Evolutionary conservation across 2,888 invertebrate genomes (phyloP).

Genomic region (Hydraecia micacea): DNA sequence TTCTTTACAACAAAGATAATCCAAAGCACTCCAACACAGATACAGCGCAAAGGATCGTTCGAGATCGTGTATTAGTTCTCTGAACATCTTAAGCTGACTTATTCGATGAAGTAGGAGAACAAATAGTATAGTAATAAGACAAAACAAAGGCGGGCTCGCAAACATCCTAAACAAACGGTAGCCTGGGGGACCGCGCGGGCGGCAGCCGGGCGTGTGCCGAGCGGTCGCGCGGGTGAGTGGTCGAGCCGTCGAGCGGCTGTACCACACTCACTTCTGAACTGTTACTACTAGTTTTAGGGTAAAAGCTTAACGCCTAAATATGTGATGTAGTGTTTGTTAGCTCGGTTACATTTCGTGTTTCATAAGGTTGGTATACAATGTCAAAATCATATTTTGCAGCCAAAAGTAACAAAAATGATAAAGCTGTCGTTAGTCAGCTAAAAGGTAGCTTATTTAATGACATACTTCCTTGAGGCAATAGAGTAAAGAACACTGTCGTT

Average conservation of each 20-base stretch:
- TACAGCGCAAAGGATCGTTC: constrained; percentile 50
- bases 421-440: not conserved
- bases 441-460: not conserved
- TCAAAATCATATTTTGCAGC: not conserved
- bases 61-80: constrained; percentile 61
- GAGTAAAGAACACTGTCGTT: constrained; percentile 13
- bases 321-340: not conserved
- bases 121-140: constrained; percentile 69
- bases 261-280: constrained; percentile 3
- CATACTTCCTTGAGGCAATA: not conserved
- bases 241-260: not conserved
- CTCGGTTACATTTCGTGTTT: not conserved
- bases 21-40: constrained; percentile 33
- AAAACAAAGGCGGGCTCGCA: constrained; percentile 69
- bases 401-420: not conserved
- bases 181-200: constrained; percentile 42
- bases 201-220: not conserved
- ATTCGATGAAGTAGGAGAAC: constrained; percentile 68
- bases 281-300: not conserved
- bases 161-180: constrained; percentile 76
- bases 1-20: constrained; percentile 35
- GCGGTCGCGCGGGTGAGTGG: not conserved
- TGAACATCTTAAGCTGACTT: constrained; percentile 66
- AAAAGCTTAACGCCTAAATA: constrained; percentile 11
- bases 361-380: not conserved